These are phyloP conservation scores for Salpingus planirostris DNA, from an alignment of 2,888 invertebrate genomes.

Conservation along the genomic window DNA sequence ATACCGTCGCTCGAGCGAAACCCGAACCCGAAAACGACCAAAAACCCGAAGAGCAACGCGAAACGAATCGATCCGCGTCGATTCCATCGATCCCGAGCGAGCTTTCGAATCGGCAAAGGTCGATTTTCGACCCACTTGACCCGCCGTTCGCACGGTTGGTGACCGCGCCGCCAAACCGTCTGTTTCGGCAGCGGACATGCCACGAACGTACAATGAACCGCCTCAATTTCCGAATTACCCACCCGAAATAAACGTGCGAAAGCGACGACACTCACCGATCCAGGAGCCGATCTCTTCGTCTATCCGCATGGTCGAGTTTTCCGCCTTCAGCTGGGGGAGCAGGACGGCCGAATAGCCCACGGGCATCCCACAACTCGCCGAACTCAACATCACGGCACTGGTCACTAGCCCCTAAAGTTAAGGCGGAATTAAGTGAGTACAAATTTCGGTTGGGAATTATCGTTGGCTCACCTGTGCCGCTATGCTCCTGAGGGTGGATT, in stretches of 20 bases:
- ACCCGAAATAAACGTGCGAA: background rate
- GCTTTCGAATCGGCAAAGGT: no score
- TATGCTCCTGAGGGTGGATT: constrained; percentile 15
- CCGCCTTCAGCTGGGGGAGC: constrained; percentile 58
- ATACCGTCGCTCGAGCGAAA: no score
- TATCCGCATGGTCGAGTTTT: constrained; percentile 51
- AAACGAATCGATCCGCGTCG: no score
- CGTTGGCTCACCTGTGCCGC: constrained; percentile 23
- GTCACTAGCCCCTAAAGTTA: constrained; percentile 62
- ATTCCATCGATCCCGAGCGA: no score
- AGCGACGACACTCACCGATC: constrained; percentile 63
- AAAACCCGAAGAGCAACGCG: no score
- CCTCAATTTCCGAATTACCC: background rate
- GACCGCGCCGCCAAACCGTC: constrained; percentile 4
- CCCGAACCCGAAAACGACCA: no score
- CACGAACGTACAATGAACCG: constrained; percentile 6
- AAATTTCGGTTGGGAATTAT: no score
- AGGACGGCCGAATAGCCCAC: constrained; percentile 71
- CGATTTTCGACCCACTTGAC: no score
- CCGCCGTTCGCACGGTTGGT: constrained; percentile 10
- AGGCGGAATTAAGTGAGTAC: no score
- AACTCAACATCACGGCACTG: constrained; percentile 59
- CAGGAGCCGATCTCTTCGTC: constrained; percentile 68
- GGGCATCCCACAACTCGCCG: constrained; percentile 71
- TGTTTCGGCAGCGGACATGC: constrained; percentile 6